These are phyloP conservation scores for Deilephila porcellus DNA, from an alignment of 2,888 invertebrate species.

Conservation along the genomic window DNA sequence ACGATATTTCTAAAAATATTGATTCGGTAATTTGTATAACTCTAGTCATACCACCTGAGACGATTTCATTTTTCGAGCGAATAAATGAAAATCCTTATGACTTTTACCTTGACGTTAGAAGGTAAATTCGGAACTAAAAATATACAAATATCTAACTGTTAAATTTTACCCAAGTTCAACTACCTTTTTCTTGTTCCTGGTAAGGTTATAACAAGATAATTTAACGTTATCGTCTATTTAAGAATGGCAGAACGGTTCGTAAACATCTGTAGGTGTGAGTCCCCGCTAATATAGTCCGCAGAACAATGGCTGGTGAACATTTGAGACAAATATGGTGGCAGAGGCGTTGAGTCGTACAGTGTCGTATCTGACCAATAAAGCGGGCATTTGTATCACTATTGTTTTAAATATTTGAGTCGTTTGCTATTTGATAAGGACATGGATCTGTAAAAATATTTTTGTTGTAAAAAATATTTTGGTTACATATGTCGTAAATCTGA, in stretches of 20 bases:
- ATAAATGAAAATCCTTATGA: no score
- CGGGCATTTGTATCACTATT: background rate
- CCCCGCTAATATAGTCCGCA: background rate
- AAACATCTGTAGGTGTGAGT: conserved; percentile 21
- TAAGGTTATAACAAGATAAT: background rate
- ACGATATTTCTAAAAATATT: no score
- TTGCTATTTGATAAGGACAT: no score
- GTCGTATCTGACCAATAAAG: background rate
- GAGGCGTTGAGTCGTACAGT: conserved; percentile 2
- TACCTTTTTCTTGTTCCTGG: background rate
- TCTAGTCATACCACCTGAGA: no score
- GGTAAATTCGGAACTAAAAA: no score
- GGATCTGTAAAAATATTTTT: no score
- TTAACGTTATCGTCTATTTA: background rate
- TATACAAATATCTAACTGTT: background rate
- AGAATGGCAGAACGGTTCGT: conserved; percentile 4
- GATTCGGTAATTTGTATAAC: no score
- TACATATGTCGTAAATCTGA: no score
- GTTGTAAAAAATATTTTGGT: no score
- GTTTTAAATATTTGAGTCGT: no score
- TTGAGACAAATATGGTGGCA: conserved; percentile 10
- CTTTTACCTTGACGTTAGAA: no score
- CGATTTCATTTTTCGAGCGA: no score
- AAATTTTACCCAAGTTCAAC: conserved; percentile 4
- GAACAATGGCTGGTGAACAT: conserved; percentile 6